Evolutionary conservation across 2,888 invertebrate species (phyloP).

Genomic region (Melieria omissa): DNA sequence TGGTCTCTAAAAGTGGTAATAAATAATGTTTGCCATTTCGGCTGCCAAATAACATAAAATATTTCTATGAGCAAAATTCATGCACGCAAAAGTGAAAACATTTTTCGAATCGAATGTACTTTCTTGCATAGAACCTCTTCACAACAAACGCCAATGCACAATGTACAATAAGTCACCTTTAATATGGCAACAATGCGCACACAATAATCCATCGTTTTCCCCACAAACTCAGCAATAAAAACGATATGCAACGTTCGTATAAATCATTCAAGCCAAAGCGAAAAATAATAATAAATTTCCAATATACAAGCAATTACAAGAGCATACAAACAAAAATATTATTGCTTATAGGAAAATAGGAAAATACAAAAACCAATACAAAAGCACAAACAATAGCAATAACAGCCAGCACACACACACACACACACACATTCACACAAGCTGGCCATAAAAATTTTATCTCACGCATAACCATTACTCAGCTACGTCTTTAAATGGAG

Average conservation of each 20-base stretch:
- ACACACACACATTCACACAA: not conserved
- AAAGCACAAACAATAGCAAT: too few species aligned
- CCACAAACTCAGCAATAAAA: slow-evolving; percentile 7
- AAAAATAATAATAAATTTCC: not conserved
- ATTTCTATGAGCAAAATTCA: too few species aligned
- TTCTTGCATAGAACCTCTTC: not conserved
- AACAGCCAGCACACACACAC: too few species aligned
- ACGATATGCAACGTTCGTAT: not conserved
- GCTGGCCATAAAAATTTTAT: not conserved
- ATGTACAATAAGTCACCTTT: not conserved
- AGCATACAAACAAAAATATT: not conserved
- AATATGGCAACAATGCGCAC: slow-evolving; percentile 9
- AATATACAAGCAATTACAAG: not conserved
- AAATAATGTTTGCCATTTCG: too few species aligned
- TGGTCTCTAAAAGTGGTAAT: too few species aligned
- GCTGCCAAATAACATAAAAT: too few species aligned
- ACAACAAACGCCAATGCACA: not conserved
- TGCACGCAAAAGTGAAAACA: too few species aligned
- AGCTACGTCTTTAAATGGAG: slow-evolving; percentile 9
- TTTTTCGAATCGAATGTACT: too few species aligned
- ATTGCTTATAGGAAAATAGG: too few species aligned
- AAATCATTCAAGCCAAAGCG: slow-evolving; percentile 12
- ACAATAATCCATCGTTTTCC: not conserved
- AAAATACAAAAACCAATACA: too few species aligned
- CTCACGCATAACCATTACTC: not conserved